Evolutionary conservation across 2,888 invertebrate species (phyloP), one percentile per base, ranked within the genome.

Genomic region (Lepas anatifera): DNA sequence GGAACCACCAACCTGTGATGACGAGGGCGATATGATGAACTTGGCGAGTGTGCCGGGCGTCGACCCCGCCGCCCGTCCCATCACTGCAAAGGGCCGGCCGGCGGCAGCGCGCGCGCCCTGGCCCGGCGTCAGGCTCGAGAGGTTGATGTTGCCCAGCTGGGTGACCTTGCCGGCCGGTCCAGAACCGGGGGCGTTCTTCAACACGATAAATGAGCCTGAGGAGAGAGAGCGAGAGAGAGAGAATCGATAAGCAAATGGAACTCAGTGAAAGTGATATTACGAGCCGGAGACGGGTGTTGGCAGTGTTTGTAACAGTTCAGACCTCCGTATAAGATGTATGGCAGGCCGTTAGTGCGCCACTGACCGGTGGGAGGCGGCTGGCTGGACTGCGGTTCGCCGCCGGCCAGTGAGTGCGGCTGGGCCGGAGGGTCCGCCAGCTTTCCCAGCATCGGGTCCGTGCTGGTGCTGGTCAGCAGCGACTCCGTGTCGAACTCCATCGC

Each of bases 81-180:
- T 58, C 7, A 58, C 58, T 0, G 58, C 58, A 4, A 35, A 35
- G 22, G 35, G 35, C 22, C 58, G 58, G 35, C 58, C 35, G 58
- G 58, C 3, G 58, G 58, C 58, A 22, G 58, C 58, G 3, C 58
- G 58, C 18, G 58, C 29, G 4, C 58, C 58, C 58, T 58, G 58
- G 16, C 58, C 58, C 35, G 58, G 58, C 32, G 58, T 35, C 58
- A 58, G 58, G 35, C 35, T 58, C 35, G 58, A 58, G 8, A 58
- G 25, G 35, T 25, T 58, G 35, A 58, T 32, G 35, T 58, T 58
- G 35, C 58, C 58, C 58, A 58, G 58, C 58, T 58, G 58, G 32
- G 58, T 58, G 8, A 58, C 58, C 6, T 18, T 13, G 32, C 52
- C 52, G 16, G 32, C 18, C 29, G 8, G 32, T 18, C 58, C 58